phyloP scores from a whole-genome alignment of 2,797 vertebrate species.

The Pipistrellus pygmaeus region DNA sequence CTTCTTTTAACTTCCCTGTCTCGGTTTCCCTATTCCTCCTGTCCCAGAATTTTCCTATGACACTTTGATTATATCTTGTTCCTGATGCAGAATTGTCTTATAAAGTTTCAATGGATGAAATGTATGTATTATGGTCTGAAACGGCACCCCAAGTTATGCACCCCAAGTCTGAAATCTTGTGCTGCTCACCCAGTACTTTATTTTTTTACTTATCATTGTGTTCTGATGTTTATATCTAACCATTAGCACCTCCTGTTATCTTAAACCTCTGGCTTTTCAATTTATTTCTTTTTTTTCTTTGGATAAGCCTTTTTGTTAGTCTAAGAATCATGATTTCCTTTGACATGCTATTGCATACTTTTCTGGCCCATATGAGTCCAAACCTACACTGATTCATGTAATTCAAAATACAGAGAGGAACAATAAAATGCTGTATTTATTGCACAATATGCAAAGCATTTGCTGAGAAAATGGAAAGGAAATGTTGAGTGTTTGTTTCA shows the following conservation, averaged over 20 bases:
- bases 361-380: neutral
- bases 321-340: neutral
- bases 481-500: neutral
- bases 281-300: neutral
- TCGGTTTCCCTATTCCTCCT: too few relatives aligned
- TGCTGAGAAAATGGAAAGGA: slow-evolving; percentile 65
- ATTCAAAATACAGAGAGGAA: neutral
- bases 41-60: neutral
- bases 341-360: neutral
- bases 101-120: neutral
- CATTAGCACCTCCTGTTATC: neutral
- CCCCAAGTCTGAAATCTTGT: neutral
- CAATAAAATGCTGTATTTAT: slow-evolving; percentile 7
- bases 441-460: neutral
- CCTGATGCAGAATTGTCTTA: neutral
- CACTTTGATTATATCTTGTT: neutral
- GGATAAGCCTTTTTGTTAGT: neutral
- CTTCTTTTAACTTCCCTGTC: too few relatives aligned
- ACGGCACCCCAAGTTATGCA: neutral
- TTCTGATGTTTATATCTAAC: neutral
- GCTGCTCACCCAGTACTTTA: neutral
- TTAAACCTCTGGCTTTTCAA: neutral
- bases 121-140: neutral
- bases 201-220: neutral
- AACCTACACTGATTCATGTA: neutral